A percentile compares a stretch with the other conserved stretches of the same genome.
phyloP scores from a whole-genome alignment of 1,140 invertebrate genomes.

The Drosophila equinoxialis region DNA sequence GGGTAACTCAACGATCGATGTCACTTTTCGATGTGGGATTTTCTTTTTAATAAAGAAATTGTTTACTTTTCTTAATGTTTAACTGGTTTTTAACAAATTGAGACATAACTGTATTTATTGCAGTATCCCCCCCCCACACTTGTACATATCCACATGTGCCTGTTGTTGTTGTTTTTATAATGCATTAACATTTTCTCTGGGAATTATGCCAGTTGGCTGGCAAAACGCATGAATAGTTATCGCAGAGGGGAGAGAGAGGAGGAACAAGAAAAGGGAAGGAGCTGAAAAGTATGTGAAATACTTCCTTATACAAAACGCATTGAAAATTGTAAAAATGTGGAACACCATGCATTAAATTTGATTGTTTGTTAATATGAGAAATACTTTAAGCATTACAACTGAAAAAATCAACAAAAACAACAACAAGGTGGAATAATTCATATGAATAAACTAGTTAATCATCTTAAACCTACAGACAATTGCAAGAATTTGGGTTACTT shows the following conservation, averaged over 20 bases:
- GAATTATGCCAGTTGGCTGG: slow-evolving; percentile 59
- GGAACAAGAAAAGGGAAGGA: not conserved
- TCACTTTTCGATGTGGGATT: not conserved
- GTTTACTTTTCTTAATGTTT: slow-evolving; percentile 29
- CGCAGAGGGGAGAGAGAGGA: not conserved
- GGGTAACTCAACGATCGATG: not conserved
- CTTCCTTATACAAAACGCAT: slow-evolving; percentile 6
- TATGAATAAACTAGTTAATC: not conserved
- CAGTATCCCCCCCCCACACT: not conserved
- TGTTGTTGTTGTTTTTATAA: slow-evolving; percentile 25
- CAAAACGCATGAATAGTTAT: slow-evolving; percentile 30
- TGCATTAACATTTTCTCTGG: slow-evolving; percentile 63
- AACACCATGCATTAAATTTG: not conserved
- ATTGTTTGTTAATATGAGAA: slow-evolving; percentile 13
- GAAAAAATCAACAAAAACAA: not conserved
- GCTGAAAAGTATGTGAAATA: not conserved
- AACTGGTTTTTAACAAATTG: slow-evolving; percentile 54
- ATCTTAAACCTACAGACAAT: too few relatives aligned
- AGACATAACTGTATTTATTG: slow-evolving; percentile 45
- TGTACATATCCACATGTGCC: slow-evolving; percentile 3
- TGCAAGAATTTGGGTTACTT: too few relatives aligned
- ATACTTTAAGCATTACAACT: not conserved
- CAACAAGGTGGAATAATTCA: not conserved
- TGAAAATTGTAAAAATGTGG: not conserved
- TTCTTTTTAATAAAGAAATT: slow-evolving; percentile 26